phyloP scores from a whole-genome alignment of 1,140 invertebrate genomes.

The Bombus pascuorum region DNA sequence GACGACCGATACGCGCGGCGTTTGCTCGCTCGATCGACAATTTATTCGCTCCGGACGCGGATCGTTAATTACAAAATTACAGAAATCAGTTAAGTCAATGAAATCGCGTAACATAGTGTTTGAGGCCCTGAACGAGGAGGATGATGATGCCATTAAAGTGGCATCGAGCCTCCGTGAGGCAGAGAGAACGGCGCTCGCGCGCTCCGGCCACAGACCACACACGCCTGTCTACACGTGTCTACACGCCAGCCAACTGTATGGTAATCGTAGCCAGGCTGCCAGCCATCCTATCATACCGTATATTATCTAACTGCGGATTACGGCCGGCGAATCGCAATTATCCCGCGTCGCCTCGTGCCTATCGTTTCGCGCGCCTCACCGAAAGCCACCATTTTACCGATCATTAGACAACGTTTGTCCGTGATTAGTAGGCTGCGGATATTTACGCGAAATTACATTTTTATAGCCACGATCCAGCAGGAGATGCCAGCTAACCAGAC shows the following conservation, averaged over 20 bases:
- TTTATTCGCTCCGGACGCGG: constrained; percentile 44
- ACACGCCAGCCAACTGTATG: constrained; percentile 44
- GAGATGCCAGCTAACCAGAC: too few species aligned
- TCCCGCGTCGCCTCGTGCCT: constrained; percentile 56
- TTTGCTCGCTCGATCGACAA: constrained; percentile 25
- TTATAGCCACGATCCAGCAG: too few species aligned
- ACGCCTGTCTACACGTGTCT: constrained; percentile 26
- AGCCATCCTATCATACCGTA: constrained; percentile 72
- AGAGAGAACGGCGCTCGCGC: background rate
- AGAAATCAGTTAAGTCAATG: constrained; percentile 51
- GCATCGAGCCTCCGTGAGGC: constrained; percentile 46
- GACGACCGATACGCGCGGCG: background rate
- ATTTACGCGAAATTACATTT: too few species aligned
- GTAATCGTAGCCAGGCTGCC: constrained; percentile 63
- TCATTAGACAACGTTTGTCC: constrained; percentile 69
- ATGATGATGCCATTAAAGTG: constrained; percentile 74
- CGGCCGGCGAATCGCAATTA: constrained; percentile 74
- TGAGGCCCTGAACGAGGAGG: constrained; percentile 48
- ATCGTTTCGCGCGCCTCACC: constrained; percentile 77
- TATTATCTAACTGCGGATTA: constrained; percentile 77
- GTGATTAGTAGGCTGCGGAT: background rate
- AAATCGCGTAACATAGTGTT: constrained; percentile 47
- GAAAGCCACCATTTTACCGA: constrained; percentile 75
- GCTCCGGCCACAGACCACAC: constrained; percentile 7
- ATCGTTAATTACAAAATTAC: constrained; percentile 41